A percentile compares a stretch with the other conserved stretches of the same genome.
These are phyloP conservation scores for Papilio xuthus DNA, from an alignment of 1,140 invertebrate genomes.

Conservation along the genomic window DNA sequence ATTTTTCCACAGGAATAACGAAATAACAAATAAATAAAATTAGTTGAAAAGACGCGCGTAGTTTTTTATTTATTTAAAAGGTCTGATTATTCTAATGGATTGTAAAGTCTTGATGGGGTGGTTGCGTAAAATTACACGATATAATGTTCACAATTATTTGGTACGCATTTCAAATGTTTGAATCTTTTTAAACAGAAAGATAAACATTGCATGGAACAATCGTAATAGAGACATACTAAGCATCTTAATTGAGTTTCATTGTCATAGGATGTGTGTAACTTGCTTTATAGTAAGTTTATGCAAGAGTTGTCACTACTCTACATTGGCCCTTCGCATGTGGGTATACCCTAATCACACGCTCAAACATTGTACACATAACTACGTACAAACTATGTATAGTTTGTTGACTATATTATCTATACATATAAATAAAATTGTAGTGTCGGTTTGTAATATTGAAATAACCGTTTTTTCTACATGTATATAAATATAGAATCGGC, in stretches of 20 bases:
- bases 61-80: no score
- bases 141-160: neutral
- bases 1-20: neutral
- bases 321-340: constrained; percentile 13
- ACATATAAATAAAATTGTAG: no score
- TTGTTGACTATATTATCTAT: neutral
- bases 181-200: neutral
- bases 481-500: no score
- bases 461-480: no score
- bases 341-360: neutral
- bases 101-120: neutral
- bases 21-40: neutral
- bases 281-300: constrained; percentile 1
- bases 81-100: no score
- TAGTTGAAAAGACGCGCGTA: no score
- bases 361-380: constrained; percentile 3
- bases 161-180: neutral
- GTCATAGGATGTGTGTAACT: neutral
- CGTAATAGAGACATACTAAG: neutral
- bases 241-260: neutral
- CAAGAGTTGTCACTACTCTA: neutral
- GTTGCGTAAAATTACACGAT: neutral
- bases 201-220: neutral
- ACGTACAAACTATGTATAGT: neutral
- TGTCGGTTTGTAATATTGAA: no score